phyloP scores from a whole-genome alignment of 2,113 vertebrate species.

The Empidonax alnorum region DNA sequence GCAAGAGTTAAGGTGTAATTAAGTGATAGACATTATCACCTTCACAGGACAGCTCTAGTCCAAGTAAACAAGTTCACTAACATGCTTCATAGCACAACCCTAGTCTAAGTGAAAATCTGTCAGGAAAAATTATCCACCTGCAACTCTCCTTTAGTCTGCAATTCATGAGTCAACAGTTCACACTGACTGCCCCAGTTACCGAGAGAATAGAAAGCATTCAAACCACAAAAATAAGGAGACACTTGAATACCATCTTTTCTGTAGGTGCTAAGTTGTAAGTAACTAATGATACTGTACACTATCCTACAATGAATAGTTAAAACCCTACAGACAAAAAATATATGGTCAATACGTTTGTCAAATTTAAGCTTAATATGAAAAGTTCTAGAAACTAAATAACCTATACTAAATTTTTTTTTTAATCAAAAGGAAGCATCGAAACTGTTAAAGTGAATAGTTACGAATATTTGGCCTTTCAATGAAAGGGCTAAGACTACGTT shows the following conservation, averaged over 20 bases:
- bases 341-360: background rate
- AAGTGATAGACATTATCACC: background rate
- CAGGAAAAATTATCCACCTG: background rate
- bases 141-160: background rate
- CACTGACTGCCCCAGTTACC: background rate
- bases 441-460: background rate
- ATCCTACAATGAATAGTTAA: background rate
- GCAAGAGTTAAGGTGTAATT: background rate
- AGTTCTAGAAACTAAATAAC: background rate
- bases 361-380: background rate
- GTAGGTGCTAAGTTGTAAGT: background rate
- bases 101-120: background rate
- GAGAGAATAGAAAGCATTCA: background rate
- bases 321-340: background rate
- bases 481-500: background rate
- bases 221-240: background rate
- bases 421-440: background rate
- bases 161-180: background rate
- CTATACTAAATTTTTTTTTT: background rate
- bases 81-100: background rate
- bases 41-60: background rate
- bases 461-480: background rate
- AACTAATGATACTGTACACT: background rate
- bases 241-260: background rate
- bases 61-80: background rate